Conservation (phyloP, 2,113 vertebrate species). For the Lanius ludovicianus region DNA sequence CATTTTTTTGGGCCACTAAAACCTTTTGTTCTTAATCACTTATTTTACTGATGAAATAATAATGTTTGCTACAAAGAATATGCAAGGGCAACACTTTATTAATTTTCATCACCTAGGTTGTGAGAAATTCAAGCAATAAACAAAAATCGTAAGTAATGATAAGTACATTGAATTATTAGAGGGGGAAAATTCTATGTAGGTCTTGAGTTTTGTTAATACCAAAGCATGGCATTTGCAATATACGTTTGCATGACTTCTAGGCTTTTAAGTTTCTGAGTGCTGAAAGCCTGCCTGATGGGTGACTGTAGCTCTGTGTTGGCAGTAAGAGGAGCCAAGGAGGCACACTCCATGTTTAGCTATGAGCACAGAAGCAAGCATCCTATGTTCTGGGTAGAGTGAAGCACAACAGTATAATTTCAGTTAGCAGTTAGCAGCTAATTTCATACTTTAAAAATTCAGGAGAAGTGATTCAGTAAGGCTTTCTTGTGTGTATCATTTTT, state of each 20-base stretch:
- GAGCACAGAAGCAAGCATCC: not conserved
- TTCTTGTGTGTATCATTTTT: not conserved
- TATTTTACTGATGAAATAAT: not conserved
- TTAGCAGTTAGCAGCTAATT: not conserved
- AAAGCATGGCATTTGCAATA: not conserved
- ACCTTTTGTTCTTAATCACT: not conserved
- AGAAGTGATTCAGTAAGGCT: not conserved
- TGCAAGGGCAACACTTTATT: not conserved
- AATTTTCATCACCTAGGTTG: not conserved
- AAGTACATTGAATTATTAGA: not conserved
- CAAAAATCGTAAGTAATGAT: not conserved
- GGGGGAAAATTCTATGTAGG: not conserved
- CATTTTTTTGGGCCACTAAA: not conserved
- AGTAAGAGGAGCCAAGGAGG: not conserved
- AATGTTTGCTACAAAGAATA: not conserved
- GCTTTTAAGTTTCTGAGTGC: not conserved
- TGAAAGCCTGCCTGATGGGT: not conserved
- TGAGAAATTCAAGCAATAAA: not conserved
- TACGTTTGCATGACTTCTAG: not conserved
- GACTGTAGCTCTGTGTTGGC: not conserved
- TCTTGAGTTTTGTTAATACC: not conserved
- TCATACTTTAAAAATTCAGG: not conserved
- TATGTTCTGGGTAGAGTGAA: not conserved
- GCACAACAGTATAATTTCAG: not conserved
- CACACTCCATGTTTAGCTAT: not conserved